Conservation (phyloP, 2,888 invertebrate genomes). For the Geophilus truncorum region DNA sequence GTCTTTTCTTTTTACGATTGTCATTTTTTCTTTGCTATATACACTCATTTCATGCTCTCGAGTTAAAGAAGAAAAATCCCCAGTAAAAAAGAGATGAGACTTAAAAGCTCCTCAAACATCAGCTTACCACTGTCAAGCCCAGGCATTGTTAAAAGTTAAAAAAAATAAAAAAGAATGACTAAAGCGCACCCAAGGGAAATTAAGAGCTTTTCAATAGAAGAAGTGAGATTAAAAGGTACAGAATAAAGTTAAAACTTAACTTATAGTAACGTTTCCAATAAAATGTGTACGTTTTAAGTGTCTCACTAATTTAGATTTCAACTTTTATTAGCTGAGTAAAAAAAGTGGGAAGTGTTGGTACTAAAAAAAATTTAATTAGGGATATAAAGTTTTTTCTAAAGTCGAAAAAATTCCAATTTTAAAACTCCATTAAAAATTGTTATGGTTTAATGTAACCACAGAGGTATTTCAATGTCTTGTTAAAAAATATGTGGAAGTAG, state of each 20-base stretch:
- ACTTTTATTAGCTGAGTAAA: not conserved
- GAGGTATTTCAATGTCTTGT: no score
- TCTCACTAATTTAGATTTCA: not conserved
- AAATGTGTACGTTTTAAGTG: not conserved
- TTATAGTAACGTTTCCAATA: not conserved
- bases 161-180: not conserved
- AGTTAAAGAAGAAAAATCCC: not conserved
- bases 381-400: no score
- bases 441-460: no score
- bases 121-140: not conserved
- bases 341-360: no score
- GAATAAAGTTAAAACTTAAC: not conserved
- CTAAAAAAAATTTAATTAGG: no score
- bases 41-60: not conserved
- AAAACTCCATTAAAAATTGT: no score
- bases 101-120: conserved; percentile 10
- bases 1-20: not conserved
- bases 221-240: not conserved
- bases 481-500: no score
- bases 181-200: not conserved
- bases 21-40: not conserved
- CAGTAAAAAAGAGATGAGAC: not conserved
- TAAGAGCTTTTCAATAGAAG: not conserved
- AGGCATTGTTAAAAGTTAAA: not conserved
- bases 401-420: no score